Percentiles rank a stretch among this genome's conserved stretches.
Evolutionary conservation across 2,888 invertebrate genomes (phyloP).

Genomic region (Eristalinus sepulchralis): DNA sequence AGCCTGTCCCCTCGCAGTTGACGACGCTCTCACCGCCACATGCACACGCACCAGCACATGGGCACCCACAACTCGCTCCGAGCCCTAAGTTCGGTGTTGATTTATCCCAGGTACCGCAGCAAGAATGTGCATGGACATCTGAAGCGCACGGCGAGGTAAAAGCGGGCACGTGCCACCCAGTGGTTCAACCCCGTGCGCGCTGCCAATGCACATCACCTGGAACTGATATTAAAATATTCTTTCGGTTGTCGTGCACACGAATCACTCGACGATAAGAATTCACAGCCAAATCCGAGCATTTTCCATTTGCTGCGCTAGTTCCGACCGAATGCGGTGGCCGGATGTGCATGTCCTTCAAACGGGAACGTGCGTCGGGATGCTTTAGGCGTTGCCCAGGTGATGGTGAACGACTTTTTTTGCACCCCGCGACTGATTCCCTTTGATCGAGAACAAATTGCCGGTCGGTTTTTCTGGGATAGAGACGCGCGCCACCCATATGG

Average conservation of each 20-base stretch:
- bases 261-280: conserved; percentile 7
- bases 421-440: conserved; percentile 48
- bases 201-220: conserved; percentile 43
- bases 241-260: conserved; percentile 15
- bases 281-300: not conserved
- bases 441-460: conserved; percentile 49
- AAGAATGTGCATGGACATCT: conserved; percentile 30
- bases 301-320: conserved; percentile 11
- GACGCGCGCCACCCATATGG: conserved; percentile 17
- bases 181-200: not conserved
- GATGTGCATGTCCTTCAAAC: conserved; percentile 59
- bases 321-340: conserved; percentile 38
- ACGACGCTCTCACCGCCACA: conserved; percentile 2
- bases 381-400: conserved; percentile 57
- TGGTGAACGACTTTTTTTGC: conserved; percentile 47
- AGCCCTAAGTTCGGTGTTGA: conserved; percentile 9
- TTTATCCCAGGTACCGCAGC: conserved; percentile 10
- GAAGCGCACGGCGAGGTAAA: conserved; percentile 44
- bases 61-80: not conserved
- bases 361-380: not conserved
- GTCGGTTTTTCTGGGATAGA: conserved; percentile 14
- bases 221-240: conserved; percentile 66
- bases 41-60: not conserved
- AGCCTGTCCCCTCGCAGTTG: conserved; percentile 4
- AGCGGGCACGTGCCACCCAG: conserved; percentile 54